Evolutionary conservation across 2,888 invertebrate genomes (phyloP), one percentile per base, ranked within the genome.

Genomic region (Synanthedon formicaeformis): DNA sequence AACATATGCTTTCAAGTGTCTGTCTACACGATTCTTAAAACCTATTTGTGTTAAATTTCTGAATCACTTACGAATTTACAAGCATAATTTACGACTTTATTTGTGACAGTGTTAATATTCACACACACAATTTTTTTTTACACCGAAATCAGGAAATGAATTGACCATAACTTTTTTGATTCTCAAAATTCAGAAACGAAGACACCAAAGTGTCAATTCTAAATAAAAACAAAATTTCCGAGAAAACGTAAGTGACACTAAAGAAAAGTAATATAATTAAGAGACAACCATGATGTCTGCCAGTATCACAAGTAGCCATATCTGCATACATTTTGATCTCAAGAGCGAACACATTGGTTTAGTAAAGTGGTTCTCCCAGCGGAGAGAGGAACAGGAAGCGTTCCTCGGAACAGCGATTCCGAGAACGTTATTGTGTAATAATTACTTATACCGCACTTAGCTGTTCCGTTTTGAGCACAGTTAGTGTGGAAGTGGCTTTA

Each of bases 401-500:
- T 63, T 62, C 58, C 67, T 63, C 65, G 66, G 70, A 73, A 76
- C 73, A 70, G 60, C 65, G 66, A 75, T 80, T 76, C 78, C 73
- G 64, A 66, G 71, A 76, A 78, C 74, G 70, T 73, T 78, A 80
- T 82, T 80, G 76, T 79, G 76, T 78, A 80, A 81, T 81, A 77
- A 83, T 82, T 81, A 83, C 82, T 77, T 77, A 78, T 69, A 73
- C 74, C 70, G 64, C 73, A 69, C 75, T 72, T 61, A 62, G 61
- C 64, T 68, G 70, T 74, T 78, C 71, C 66, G 73, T 70, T 76
- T 69, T 50, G 57, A 58, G 68, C n/a, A 6, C 11, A n/a, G 34
- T n/a, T 51, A 55, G 49, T 61, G 54, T 69, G 70, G 78, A 78
- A 57, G 51, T 45, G 45, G 3, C 10, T 57, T 13, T 27, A 14